These are phyloP conservation scores for Zosterops lateralis DNA, from an alignment of 2,113 vertebrate genomes.

Conservation along the genomic window DNA sequence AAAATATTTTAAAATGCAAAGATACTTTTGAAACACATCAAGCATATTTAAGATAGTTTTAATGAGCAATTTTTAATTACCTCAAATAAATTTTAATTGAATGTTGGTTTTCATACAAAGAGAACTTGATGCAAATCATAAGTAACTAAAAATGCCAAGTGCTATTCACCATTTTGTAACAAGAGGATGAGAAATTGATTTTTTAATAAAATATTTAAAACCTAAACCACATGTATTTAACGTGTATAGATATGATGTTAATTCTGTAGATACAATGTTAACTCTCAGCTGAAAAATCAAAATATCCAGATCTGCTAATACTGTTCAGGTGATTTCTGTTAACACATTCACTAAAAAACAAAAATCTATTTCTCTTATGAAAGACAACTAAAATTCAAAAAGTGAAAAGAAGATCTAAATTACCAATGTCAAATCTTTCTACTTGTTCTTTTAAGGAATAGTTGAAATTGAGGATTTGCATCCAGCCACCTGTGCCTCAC, in stretches of 20 bases:
- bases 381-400: not conserved
- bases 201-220: not conserved
- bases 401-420: not conserved
- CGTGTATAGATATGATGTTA: not conserved
- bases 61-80: not conserved
- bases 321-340: not conserved
- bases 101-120: not conserved
- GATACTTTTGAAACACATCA: not conserved
- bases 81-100: not conserved
- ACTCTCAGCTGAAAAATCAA: not conserved
- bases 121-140: not conserved
- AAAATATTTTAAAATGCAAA: constrained; percentile 3
- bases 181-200: not conserved
- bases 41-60: not conserved
- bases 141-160: not conserved
- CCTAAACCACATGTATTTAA: not conserved
- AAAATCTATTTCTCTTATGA: not conserved
- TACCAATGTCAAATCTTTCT: not conserved
- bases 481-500: not conserved
- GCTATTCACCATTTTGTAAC: not conserved
- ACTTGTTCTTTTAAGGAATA: not conserved
- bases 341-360: not conserved
- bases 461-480: not conserved
- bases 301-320: not conserved
- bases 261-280: not conserved